Base-by-base conservation (phyloP, 2,113 vertebrate genomes). In the Syngnathoides biaculeatus region DNA sequence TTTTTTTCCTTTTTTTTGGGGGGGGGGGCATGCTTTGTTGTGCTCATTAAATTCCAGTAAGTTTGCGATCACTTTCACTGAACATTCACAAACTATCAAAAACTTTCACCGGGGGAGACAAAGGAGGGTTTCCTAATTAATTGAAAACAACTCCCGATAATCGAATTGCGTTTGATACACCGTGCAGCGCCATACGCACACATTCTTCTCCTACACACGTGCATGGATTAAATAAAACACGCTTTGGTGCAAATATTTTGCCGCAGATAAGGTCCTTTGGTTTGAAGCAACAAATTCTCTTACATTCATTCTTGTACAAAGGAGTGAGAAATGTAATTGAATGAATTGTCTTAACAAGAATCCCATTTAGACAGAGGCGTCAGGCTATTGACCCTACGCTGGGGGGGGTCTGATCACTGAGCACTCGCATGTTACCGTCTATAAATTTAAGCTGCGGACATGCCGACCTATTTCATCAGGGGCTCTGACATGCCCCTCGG, bases 361-460 rank as follows among this genome's bases (percentile, higher is more conserved):
- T 52, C 74, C 84, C 82, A 83, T 87, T 88, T 73, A 80, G 80
- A 82, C 75, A 2, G 73, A 86, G 65, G 77, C 74, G 81, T 86
- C 78, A 76, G 77, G 77, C 76, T 90, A 91, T 90, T 85, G 89
- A 91, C 87, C 30, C 89, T 79, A 81, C 82, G 81, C 78, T 22
- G 57, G 76, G 82, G 30, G 75, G 76, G 57, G n/a, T n/a, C n/a
- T 77, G 84, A 86, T 82, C 79, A 82, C 80, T 81, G 83, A 90
- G 78, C 84, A 77, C 85, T 86, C 86, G 84, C 87, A 84, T 78
- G 90, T 91, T 87, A 87, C 89, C 82, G 82, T 92, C 91, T 86
- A 92, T 92, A 92, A 89, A 91, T 92, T 86, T 71, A 77, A 84
- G 74, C 86, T 79, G 75, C 78, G 66, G 85, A 86, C 86, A 75